Conservation (phyloP, 1,140 invertebrate species). For the Dendroctonus valens region DNA sequence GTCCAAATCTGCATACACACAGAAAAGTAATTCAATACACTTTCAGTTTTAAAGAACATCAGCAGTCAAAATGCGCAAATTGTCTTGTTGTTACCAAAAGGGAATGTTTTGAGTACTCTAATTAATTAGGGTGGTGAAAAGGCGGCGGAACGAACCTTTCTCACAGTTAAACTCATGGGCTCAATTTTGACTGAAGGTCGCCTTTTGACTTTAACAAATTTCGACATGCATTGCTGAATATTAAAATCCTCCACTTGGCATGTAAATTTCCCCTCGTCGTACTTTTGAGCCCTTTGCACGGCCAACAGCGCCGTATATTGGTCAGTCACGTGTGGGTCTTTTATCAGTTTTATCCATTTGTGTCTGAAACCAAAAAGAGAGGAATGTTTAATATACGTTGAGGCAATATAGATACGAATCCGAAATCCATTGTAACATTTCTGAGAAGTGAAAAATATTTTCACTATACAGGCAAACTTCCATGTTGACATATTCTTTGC, state of each 20-base stretch:
- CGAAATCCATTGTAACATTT: no score
- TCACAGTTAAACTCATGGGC: slow-evolving; percentile 70
- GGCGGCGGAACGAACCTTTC: slow-evolving; percentile 56
- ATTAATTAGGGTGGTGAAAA: no score
- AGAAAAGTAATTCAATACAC: no score
- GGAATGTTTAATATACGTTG: slow-evolving; percentile 25
- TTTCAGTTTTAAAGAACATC: no score
- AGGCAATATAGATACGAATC: background rate
- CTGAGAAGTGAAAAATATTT: no score
- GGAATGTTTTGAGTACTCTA: no score
- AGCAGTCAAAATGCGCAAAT: no score
- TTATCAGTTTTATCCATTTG: slow-evolving; percentile 61
- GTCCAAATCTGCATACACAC: no score
- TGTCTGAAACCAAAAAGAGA: slow-evolving; percentile 45
- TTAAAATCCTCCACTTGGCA: slow-evolving; percentile 72
- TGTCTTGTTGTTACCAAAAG: no score
- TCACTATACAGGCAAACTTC: no score
- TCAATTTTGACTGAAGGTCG: slow-evolving; percentile 68
- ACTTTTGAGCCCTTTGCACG: slow-evolving; percentile 62
- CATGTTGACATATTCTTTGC: no score
- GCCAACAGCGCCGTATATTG: slow-evolving; percentile 67
- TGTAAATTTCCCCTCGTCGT: slow-evolving; percentile 72
- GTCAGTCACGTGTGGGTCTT: slow-evolving; percentile 52
- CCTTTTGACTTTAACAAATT: slow-evolving; percentile 63
- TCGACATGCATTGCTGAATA: slow-evolving; percentile 71